A percentile compares a stretch with the other conserved stretches of the same genome.
These are phyloP conservation scores for Salminus brasiliensis DNA, from an alignment of 2,113 vertebrate genomes.

Conservation along the genomic window DNA sequence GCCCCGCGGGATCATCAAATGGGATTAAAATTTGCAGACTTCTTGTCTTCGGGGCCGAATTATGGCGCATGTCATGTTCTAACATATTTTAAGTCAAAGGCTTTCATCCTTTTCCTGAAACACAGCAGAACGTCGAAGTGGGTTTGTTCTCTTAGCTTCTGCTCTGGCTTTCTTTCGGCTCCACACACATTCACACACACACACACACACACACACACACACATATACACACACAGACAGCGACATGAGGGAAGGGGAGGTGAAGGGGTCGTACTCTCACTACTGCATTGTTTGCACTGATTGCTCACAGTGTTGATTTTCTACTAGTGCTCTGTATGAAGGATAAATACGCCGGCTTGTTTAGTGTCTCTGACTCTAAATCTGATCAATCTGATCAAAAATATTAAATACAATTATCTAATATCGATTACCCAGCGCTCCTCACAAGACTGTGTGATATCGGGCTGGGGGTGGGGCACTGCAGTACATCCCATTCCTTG, in stretches of 20 bases:
- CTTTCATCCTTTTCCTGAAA: constrained; percentile 14
- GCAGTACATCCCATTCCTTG: no score
- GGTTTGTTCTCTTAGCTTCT: not conserved
- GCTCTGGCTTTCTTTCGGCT: not conserved
- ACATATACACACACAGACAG: no score
- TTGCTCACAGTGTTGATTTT: not conserved
- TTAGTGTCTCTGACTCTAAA: not conserved
- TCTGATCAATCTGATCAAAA: not conserved
- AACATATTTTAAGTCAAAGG: constrained; percentile 23
- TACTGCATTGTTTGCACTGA: not conserved
- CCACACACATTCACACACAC: no score
- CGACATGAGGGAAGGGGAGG: no score
- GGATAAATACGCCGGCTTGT: not conserved
- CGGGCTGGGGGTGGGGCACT: no score
- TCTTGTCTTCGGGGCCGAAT: constrained; percentile 40
- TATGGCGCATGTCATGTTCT: constrained; percentile 59
- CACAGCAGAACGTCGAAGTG: not conserved
- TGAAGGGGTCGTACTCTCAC: not conserved
- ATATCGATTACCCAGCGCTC: no score
- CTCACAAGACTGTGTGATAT: not conserved
- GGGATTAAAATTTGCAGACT: constrained; percentile 67
- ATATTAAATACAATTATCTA: not conserved
- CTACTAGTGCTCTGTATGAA: not conserved
- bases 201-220: no score
- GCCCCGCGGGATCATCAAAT: constrained; percentile 61